Evolutionary conservation across 2,888 invertebrate species (phyloP).

Genomic region (Dicycla oo): DNA sequence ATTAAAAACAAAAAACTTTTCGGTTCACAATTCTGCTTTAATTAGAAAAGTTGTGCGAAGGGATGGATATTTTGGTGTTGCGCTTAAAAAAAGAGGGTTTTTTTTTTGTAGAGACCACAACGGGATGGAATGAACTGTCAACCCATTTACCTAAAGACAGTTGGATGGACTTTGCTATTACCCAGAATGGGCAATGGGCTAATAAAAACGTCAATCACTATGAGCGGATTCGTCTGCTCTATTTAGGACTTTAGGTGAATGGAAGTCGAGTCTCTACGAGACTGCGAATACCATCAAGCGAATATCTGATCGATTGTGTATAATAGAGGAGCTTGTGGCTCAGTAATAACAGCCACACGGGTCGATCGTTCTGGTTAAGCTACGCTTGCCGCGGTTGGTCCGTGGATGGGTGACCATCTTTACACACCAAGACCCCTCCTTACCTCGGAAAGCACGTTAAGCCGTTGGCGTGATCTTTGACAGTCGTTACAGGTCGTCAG

Average conservation of each 20-base stretch:
- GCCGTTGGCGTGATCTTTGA: no score
- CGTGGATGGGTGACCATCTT: no score
- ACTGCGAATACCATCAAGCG: no score
- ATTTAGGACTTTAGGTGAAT: neutral
- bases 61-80: conserved; percentile 40
- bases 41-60: conserved; percentile 62
- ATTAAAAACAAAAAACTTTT: conserved; percentile 61
- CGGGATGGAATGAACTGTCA: conserved; percentile 19
- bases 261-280: no score
- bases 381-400: no score
- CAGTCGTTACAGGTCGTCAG: no score
- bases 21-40: conserved; percentile 55
- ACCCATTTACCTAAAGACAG: conserved; percentile 4
- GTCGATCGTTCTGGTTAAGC: no score
- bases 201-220: conserved; percentile 26
- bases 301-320: no score
- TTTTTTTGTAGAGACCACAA: conserved; percentile 30
- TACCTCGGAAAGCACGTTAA: no score
- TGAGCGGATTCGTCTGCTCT: neutral
- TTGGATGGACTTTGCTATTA: neutral
- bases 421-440: no score
- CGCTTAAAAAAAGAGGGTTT: neutral
- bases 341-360: no score
- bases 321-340: no score
- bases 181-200: neutral